Base-by-base conservation (phyloP, 2,113 vertebrate genomes). In the Psittacula cyanocephala region DNA sequence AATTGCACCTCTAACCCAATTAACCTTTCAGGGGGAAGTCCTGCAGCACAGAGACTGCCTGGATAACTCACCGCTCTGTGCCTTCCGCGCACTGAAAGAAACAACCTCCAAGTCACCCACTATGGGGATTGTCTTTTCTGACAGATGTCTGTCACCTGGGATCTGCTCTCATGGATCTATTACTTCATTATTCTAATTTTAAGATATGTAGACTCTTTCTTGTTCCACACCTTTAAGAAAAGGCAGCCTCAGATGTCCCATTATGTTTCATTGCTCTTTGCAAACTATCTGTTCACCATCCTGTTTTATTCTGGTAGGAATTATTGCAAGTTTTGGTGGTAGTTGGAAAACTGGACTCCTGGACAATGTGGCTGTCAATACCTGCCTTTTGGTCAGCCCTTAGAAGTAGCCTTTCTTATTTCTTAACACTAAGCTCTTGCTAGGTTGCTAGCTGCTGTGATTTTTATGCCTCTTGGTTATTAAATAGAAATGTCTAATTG, bases 1-100 rank as follows among this genome's bases (percentile, higher is more conserved):
- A 93, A 77, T 72, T 60, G 52, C 49, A 89, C 70, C 71, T 94
- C 71, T 91, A 89, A 80, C 67, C 85, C 74, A 79, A 91, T 89
- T 95, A 91, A 93, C 85, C 81, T 95, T 94, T 79, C 41, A 47
- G 85, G 53, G 70, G 76, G 79, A 94, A 91, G 71, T 41, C 92
- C 78, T 89, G 64, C 35, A 91, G 86, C 67, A n/a, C 4, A 53
- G 71, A 43, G 23, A 44, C 60, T 64, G 47, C 52, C 2, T 2
- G 8, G 68, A 80, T 70, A 90, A 49, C 63, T 57, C 81, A 50
- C 35, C 10, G 41, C 55, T 65, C 63, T 55, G 68, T 65, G 75
- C 53, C 82, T 93, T 70, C 71, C 52, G 24, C 2, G 2, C n/a
- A 9, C 39, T 44, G 85, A 89, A 78, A 74, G 57, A 62, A 89